Conservation (phyloP, 2,797 vertebrate species). For the Rhincodon typus region DNA sequence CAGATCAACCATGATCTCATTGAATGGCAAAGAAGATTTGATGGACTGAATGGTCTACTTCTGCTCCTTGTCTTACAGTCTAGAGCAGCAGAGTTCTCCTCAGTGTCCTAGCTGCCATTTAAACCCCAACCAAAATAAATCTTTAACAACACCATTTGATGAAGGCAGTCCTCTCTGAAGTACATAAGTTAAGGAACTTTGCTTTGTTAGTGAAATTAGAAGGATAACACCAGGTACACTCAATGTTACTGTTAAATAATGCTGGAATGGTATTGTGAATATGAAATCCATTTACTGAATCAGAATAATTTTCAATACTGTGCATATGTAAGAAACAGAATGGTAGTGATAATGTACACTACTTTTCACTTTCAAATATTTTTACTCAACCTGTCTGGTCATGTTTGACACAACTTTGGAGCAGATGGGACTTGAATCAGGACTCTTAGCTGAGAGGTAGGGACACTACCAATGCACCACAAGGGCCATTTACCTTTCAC, state of each 20-base stretch:
- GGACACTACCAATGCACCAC: too few relatives aligned
- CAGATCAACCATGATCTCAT: too few relatives aligned
- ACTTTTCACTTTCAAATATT: too few relatives aligned
- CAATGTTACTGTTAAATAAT: neutral
- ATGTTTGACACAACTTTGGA: too few relatives aligned
- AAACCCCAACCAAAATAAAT: neutral
- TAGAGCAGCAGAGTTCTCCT: neutral
- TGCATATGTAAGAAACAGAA: neutral
- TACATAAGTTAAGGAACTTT: neutral
- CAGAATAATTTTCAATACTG: neutral
- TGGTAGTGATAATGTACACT: neutral
- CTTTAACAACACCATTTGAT: neutral
- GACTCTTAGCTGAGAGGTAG: too few relatives aligned
- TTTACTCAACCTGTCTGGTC: too few relatives aligned
- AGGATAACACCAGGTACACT: neutral
- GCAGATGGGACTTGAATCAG: too few relatives aligned
- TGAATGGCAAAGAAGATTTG: too few relatives aligned
- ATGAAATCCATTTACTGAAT: neutral
- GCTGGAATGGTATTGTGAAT: neutral
- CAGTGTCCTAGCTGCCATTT: neutral
- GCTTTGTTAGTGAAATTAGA: neutral
- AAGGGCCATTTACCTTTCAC: neutral
- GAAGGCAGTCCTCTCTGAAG: neutral
- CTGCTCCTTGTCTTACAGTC: too few relatives aligned
- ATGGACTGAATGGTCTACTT: too few relatives aligned